Evolutionary conservation across 2,113 vertebrate genomes (phyloP).

Genomic region (Triplophysa dalaica): DNA sequence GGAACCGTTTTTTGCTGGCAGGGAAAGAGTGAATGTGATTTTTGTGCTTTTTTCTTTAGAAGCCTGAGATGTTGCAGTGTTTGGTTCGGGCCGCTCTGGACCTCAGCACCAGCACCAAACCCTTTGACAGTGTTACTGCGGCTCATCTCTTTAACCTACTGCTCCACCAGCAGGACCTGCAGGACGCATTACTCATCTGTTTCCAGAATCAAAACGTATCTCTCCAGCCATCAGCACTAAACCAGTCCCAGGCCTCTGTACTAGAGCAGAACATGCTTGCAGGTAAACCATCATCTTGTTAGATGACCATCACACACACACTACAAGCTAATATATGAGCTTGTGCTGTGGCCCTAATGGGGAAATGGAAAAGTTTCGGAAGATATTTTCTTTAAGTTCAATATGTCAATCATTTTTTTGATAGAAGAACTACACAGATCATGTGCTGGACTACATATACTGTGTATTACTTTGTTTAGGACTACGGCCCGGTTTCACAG

Average conservation of each 20-base stretch:
- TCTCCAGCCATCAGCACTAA: slow-evolving; percentile 50
- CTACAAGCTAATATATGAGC: too few relatives aligned
- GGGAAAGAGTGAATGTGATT: too few relatives aligned
- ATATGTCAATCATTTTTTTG: too few relatives aligned
- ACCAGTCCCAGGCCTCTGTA: slow-evolving; percentile 47
- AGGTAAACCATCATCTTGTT: slow-evolving; percentile 67
- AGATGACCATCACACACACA: background rate
- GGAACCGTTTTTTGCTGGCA: too few relatives aligned
- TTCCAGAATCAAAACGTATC: slow-evolving; percentile 57
- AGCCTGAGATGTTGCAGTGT: slow-evolving; percentile 62
- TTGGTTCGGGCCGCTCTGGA: slow-evolving; percentile 84
- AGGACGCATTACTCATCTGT: slow-evolving; percentile 63
- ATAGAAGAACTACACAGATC: too few relatives aligned
- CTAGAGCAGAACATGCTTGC: slow-evolving; percentile 84
- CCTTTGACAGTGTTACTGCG: slow-evolving; percentile 90
- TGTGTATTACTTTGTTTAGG: too few relatives aligned
- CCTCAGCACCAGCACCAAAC: slow-evolving; percentile 91
- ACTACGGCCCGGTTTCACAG: too few relatives aligned
- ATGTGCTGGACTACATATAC: too few relatives aligned
- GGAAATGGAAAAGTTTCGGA: too few relatives aligned
- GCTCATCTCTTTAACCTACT: slow-evolving; percentile 87
- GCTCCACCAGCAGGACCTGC: slow-evolving; percentile 76
- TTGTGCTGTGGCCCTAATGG: background rate
- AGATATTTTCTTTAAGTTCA: too few relatives aligned
- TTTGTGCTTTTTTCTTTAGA: slow-evolving; percentile 62